Base-by-base conservation (phyloP, 2,113 vertebrate genomes). In the Chaenogobius annularis region DNA sequence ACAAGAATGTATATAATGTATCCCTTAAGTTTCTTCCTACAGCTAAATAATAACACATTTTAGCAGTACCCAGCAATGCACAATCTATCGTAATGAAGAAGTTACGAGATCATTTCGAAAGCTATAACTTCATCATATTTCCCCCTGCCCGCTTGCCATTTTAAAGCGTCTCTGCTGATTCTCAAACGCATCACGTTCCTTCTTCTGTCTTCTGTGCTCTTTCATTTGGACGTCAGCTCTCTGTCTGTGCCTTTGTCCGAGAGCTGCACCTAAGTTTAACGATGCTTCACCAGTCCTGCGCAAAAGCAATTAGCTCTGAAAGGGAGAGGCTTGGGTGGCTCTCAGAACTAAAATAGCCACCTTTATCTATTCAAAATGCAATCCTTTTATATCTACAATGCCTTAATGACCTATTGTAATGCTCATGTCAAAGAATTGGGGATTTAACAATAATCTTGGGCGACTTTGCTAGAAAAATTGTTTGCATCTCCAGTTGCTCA, bases 291-390 rank as follows among this genome's bases (percentile, higher is more conserved):
- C 75, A 52, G 75, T 12, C 72, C 31, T 59, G 55, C 78, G 64
- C 58, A 47, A 58, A 71, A 73, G 20, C 66, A 67, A 84, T 88
- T 56, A 82, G 64, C 79, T 73, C 10, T 20, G 52, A 68, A 43
- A 58, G 48, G 64, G 50, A 69, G 31, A 59, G 54, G 56, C 75
- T 26, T 35, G 10, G 19, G 23, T 44, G 63, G 37, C 50, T 68
- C 61, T 44, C 44, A 26, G 70, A 55, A 74, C 64, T 64, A 62
- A 81, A 86, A 74, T 68, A 75, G 46, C 50, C 54, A 71, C 55
- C 13, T 78, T 69, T 74, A 73, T 55, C 62, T 82, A 68, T 77
- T 70, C 73, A 46, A 46, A 20, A 63, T 63, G 62, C 59, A 73
- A 23, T 69, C 61, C 0, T 59, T 65, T 56, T 52, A 69, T 1